phyloP scores from a whole-genome alignment of 2,113 vertebrate genomes.

The Origma solitaria region DNA sequence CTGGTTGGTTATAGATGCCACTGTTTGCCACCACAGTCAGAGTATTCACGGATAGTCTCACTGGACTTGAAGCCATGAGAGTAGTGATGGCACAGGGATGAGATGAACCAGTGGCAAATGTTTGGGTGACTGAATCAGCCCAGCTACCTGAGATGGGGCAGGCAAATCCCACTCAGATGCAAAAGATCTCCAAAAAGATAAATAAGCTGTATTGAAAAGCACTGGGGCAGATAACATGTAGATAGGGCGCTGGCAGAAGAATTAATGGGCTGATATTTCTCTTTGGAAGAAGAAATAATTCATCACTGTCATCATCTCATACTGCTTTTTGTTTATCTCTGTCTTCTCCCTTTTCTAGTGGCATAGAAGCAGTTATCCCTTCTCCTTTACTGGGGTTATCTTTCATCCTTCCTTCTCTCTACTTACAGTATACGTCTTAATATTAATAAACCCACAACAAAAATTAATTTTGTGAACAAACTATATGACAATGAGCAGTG shows the following conservation, averaged over 20 bases:
- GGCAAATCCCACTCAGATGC: background rate
- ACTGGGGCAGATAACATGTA: background rate
- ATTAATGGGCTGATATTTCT: background rate
- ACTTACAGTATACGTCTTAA: background rate
- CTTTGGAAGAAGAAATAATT: background rate
- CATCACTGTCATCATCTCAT: background rate
- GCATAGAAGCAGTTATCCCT: background rate
- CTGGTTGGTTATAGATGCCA: background rate
- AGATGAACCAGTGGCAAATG: background rate
- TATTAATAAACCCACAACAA: background rate
- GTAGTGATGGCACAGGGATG: fast-evolving
- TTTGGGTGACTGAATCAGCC: background rate
- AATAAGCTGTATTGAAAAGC: background rate
- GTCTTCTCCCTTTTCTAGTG: background rate
- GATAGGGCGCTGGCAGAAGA: background rate
- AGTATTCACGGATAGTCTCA: background rate
- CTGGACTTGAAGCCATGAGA: background rate
- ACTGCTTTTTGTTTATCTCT: background rate
- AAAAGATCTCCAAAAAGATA: background rate
- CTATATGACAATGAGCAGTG: background rate
- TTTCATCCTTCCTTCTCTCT: background rate
- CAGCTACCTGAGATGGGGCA: background rate
- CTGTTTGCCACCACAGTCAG: background rate
- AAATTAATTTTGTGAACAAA: background rate
- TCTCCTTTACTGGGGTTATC: background rate